These are phyloP conservation scores for Lerema accius DNA, from an alignment of 1,140 invertebrate species.

Conservation along the genomic window DNA sequence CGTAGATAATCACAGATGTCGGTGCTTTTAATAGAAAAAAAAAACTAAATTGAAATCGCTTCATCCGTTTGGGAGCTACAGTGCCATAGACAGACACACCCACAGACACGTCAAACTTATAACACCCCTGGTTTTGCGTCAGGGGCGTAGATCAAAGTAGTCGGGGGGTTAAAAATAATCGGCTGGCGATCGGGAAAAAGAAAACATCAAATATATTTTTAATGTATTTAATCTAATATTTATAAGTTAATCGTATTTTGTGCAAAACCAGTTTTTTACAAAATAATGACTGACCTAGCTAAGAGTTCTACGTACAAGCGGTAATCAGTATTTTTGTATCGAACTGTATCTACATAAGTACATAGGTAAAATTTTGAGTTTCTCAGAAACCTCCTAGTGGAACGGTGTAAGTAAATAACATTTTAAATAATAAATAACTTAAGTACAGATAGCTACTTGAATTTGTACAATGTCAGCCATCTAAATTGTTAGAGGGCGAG, in stretches of 20 bases:
- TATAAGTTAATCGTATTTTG: conserved; percentile 70
- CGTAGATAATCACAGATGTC: too few relatives aligned
- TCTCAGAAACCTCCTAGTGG: conserved; percentile 1
- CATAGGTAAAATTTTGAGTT: conserved; percentile 21
- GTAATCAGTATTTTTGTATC: conserved; percentile 6
- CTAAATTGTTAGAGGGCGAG: conserved; percentile 54
- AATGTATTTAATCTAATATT: conserved; percentile 64
- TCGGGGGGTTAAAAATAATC: too few relatives aligned
- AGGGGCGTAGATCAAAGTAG: too few relatives aligned
- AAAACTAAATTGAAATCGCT: too few relatives aligned
- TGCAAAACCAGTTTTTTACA: conserved; percentile 73
- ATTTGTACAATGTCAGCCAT: conserved; percentile 77
- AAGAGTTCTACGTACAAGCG: conserved; percentile 18
- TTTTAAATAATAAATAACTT: conserved; percentile 76
- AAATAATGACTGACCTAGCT: conserved; percentile 60
- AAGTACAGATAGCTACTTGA: conserved; percentile 65
- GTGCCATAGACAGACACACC: too few relatives aligned
- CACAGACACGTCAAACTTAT: too few relatives aligned
- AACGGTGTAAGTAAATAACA: conserved; percentile 25
- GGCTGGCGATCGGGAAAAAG: too few relatives aligned
- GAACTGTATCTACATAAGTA: conserved; percentile 22
- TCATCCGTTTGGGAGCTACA: too few relatives aligned
- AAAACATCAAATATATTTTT: conserved; percentile 36
- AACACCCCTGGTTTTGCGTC: too few relatives aligned
- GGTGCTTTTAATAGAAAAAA: too few relatives aligned